phyloP scores from a whole-genome alignment of 2,888 invertebrate genomes.

The Stenodera caucasica region DNA sequence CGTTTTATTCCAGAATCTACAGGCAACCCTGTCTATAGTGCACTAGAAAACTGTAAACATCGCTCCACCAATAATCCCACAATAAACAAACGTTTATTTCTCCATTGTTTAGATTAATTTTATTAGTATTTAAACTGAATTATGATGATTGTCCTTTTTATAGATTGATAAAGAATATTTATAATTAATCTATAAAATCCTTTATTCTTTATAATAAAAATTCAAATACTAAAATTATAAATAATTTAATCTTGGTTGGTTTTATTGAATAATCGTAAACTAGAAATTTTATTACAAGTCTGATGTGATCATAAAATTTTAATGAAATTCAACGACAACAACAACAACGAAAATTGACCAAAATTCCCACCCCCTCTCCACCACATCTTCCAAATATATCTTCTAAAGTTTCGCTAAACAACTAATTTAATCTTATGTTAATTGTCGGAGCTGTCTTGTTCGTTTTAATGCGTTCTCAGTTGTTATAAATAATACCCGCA shows the following conservation, averaged over 20 bases:
- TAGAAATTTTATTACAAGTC: conserved; percentile 21
- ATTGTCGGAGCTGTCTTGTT: conserved; percentile 9
- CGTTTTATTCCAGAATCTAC: too few species aligned
- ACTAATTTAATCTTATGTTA: conserved; percentile 9
- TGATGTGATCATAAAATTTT: conserved; percentile 21
- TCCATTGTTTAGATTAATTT: conserved; percentile 1
- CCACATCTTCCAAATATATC: too few species aligned
- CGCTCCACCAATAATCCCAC: too few species aligned
- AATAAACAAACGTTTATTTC: neutral
- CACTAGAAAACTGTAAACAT: too few species aligned
- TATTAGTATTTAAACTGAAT: neutral
- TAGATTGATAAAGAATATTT: neutral
- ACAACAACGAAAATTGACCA: neutral
- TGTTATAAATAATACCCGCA: conserved; percentile 16
- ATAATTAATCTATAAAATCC: neutral
- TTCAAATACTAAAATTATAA: conserved; percentile 21
- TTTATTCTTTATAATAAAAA: neutral
- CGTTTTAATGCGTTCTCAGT: neutral
- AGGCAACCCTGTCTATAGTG: too few species aligned
- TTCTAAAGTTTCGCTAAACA: neutral
- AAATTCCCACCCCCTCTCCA: neutral
- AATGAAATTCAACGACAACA: conserved; percentile 17
- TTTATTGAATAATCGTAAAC: conserved; percentile 25
- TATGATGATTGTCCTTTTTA: neutral
- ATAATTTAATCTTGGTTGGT: conserved; percentile 23